Percentiles rank a stretch among this genome's conserved stretches.
These are phyloP conservation scores for Calidris pygmaea DNA, from an alignment of 2,113 vertebrate species.

Conservation along the genomic window DNA sequence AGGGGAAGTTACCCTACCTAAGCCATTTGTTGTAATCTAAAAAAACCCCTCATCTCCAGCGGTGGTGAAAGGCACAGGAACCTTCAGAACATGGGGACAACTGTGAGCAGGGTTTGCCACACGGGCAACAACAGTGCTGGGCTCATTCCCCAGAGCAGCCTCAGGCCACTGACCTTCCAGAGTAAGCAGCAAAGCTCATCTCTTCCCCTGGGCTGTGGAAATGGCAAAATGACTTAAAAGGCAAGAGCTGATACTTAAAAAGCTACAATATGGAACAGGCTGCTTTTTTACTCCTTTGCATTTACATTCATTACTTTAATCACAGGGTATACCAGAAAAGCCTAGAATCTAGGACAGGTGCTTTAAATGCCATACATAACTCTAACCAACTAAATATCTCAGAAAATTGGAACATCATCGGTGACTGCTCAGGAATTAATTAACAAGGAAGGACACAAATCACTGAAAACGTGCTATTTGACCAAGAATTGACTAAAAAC, in stretches of 20 bases:
- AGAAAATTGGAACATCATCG: not conserved
- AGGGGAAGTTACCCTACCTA: not conserved
- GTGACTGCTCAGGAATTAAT: not conserved
- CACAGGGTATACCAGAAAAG: not conserved
- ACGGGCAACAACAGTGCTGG: not conserved
- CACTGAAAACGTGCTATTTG: not conserved
- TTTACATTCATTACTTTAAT: not conserved
- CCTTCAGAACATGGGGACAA: not conserved
- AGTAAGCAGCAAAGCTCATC: not conserved
- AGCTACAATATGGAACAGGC: not conserved
- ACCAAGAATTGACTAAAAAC: not conserved
- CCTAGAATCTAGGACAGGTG: not conserved
- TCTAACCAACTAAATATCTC: not conserved
- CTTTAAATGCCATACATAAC: not conserved
- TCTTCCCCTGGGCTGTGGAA: not conserved
- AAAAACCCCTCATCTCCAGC: not conserved
- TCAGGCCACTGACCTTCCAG: not conserved
- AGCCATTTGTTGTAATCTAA: not conserved
- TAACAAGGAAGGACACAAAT: constrained; percentile 15
- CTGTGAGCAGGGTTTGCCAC: not conserved
- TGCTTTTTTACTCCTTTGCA: not conserved
- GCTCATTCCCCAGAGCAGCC: not conserved
- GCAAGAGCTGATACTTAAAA: not conserved
- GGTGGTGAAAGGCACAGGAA: not conserved
- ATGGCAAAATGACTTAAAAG: not conserved